Percentiles rank a stretch among this genome's conserved stretches.
These are phyloP conservation scores for Drosophila putrida DNA, from an alignment of 2,888 invertebrate genomes.

Conservation along the genomic window DNA sequence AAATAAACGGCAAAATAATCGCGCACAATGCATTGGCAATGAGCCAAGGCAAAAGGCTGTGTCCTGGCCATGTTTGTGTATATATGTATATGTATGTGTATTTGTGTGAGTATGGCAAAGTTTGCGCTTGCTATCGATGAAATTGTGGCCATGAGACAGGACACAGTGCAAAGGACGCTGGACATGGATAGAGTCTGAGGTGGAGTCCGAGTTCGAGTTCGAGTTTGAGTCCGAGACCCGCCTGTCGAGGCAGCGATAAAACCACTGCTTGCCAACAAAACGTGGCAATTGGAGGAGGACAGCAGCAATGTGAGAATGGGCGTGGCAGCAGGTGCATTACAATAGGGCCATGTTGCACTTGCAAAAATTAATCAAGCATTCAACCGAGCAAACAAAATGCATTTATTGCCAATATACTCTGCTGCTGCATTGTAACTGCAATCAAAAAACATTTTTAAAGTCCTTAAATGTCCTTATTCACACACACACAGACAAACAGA, in stretches of 20 bases:
- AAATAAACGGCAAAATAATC: conserved; percentile 83
- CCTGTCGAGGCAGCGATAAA: conserved; percentile 40
- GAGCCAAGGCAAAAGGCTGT: conserved; percentile 60
- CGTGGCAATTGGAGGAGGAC: conserved; percentile 29
- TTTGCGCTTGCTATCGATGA: conserved; percentile 74
- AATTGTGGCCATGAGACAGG: conserved; percentile 71
- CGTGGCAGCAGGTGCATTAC: conserved; percentile 41
- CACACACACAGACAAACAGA: conserved; percentile 6
- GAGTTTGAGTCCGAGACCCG: conserved; percentile 16
- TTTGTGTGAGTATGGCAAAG: conserved; percentile 40
- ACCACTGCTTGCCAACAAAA: conserved; percentile 23
- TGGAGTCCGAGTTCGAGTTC: conserved; percentile 3
- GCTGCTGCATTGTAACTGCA: conserved; percentile 19
- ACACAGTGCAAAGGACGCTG: conserved; percentile 21
- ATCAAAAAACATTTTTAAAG: conserved; percentile 30
- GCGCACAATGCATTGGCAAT: conserved; percentile 83
- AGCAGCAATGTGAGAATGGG: conserved; percentile 13
- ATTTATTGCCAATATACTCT: conserved; percentile 32
- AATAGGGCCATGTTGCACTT: conserved; percentile 36
- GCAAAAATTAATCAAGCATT: conserved; percentile 77
- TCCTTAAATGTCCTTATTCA: conserved; percentile 35
- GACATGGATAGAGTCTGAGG: background rate
- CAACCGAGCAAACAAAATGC: conserved; percentile 56
- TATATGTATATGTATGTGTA: conserved; percentile 23
- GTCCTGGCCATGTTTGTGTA: conserved; percentile 26